Conservation (phyloP, 1,140 invertebrate species). For the Wasmannia auropunctata region DNA sequence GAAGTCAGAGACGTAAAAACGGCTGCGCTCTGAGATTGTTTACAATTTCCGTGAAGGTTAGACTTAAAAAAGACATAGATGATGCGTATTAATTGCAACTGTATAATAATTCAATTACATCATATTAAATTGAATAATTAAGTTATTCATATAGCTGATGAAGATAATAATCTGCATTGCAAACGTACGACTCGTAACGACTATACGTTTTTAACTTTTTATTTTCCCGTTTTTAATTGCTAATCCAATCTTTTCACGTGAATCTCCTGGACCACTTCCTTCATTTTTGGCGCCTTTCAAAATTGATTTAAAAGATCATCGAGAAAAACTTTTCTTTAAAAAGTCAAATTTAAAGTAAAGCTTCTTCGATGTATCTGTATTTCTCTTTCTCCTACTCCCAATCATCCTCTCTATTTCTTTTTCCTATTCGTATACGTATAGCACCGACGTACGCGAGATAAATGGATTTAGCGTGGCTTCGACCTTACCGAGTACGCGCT, state of each 20-base stretch:
- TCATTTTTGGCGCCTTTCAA: not conserved
- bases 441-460: slow-evolving; percentile 71
- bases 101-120: not conserved
- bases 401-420: not conserved
- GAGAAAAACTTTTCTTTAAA: not conserved
- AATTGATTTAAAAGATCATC: not conserved
- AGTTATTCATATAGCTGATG: not conserved
- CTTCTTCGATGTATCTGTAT: slow-evolving; percentile 12
- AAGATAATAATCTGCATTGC: not conserved
- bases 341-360: not conserved
- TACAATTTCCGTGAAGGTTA: not conserved
- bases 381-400: not conserved
- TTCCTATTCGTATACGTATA: slow-evolving; percentile 41
- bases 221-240: not conserved
- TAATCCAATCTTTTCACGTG: not conserved
- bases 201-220: not conserved
- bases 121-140: not conserved
- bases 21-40: not conserved
- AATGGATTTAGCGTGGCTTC: slow-evolving; percentile 80
- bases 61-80: not conserved
- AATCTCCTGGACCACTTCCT: not conserved
- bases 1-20: not conserved
- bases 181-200: not conserved
- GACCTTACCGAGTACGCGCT: slow-evolving; percentile 76
- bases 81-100: not conserved